These are phyloP conservation scores for Mellilla xanthometata DNA, from an alignment of 2,888 invertebrate species.

Conservation along the genomic window DNA sequence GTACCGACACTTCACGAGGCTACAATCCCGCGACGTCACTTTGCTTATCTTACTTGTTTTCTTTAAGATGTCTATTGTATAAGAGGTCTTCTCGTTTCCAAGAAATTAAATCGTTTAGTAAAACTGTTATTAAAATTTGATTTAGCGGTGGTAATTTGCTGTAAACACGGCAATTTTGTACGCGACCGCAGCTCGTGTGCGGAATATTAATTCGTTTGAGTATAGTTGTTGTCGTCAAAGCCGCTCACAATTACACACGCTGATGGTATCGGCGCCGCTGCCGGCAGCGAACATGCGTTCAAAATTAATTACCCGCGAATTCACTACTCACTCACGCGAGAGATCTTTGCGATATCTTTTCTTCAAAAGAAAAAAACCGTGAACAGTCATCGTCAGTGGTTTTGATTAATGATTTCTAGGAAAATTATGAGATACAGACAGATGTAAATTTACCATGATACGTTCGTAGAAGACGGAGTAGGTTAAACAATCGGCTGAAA, in stretches of 20 bases:
- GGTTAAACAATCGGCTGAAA: slow-evolving; percentile 52
- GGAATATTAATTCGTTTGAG: slow-evolving; percentile 52
- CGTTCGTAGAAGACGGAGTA: background rate
- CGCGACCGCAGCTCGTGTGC: slow-evolving; percentile 39
- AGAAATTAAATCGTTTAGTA: slow-evolving; percentile 25
- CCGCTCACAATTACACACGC: slow-evolving; percentile 56
- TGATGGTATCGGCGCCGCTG: slow-evolving; percentile 57
- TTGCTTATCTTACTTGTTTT: slow-evolving; percentile 32
- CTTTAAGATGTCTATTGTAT: slow-evolving; percentile 23
- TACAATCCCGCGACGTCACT: slow-evolving; percentile 48
- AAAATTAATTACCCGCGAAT: slow-evolving; percentile 71
- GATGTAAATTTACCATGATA: slow-evolving; percentile 3
- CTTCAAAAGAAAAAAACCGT: slow-evolving; percentile 14
- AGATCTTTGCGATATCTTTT: slow-evolving; percentile 26
- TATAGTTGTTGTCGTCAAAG: slow-evolving; percentile 42
- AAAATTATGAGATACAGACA: slow-evolving; percentile 1
- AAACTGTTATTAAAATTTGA: slow-evolving; percentile 33
- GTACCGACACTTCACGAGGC: slow-evolving; percentile 54
- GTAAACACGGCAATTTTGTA: slow-evolving; percentile 44
- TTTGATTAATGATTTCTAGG: background rate
- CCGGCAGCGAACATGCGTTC: slow-evolving; percentile 49
- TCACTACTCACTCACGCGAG: slow-evolving; percentile 52
- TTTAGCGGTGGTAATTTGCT: slow-evolving; percentile 40
- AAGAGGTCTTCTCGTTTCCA: slow-evolving; percentile 21
- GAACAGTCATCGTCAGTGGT: background rate